Evolutionary conservation across 2,888 invertebrate genomes (phyloP), one percentile per base, ranked within the genome.

Genomic region (Labia minor): DNA sequence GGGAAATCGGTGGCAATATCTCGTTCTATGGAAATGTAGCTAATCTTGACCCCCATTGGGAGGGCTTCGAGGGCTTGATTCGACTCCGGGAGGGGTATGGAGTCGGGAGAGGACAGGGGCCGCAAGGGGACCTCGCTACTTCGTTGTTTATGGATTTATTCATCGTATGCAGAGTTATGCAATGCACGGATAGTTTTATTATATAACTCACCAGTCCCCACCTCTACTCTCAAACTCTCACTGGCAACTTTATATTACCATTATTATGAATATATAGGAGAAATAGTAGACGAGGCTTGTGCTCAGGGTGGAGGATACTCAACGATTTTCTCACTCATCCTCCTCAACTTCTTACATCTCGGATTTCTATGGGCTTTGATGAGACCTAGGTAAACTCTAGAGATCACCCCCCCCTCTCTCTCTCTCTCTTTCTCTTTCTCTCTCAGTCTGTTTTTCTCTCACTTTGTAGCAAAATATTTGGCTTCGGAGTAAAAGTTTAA

Each of bases 1-100:
- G 26, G 26, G 26, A 26, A 26, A 26, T 26, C 26, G 26, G 26
- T 49, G 49, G 49, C n/a, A 49, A 49, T 49, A 49, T 49, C 16
- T 16, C 2, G 49, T 49, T 49, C n/a, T 49, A 49, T 49, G 49
- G 49, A 49, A 49, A 49, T 49, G 49, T 49, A 49, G 49, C 49
- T 49, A 49, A 49, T 49, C 49, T 49, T 49, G 49, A 49, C 49
- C 49, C 49, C 49, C 49, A n/a, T n/a, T n/a, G 49, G 49, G 49
- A 16, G 49, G 16, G 6, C 14, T n/a, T n/a, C n/a, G n/a, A n/a
- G n/a, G n/a, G n/a, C n/a, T n/a, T n/a, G n/a, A n/a, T n/a, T n/a
- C n/a, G n/a, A n/a, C 14, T 4, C 14, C 3, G 26, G 26, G 26
- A 3, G 3, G 6, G 6, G n/a, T 49, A 2, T 8, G n/a, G 49